Base-by-base conservation (phyloP, 1,140 invertebrate genomes). In the Odontomachus brunneus region DNA sequence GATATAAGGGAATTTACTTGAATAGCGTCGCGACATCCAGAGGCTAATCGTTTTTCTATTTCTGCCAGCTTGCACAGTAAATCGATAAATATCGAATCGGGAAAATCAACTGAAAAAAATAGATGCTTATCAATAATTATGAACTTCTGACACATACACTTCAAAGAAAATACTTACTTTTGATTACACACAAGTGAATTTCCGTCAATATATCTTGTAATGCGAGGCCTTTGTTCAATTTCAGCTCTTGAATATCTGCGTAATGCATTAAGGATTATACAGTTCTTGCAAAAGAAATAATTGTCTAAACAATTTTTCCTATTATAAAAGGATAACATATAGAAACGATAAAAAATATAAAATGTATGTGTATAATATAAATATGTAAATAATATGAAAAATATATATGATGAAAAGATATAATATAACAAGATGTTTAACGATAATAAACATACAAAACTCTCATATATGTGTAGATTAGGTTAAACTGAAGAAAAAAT, bases 191-290 rank as follows among this genome's bases (percentile, higher is more conserved):
- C 22, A 95, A 92, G 93, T 99, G 98, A 29, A 99, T 93, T 94
- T 99, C 98, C 24, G 97, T 97, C 44, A 99, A 91, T 90, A 99
- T 98, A 91, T 99, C 98, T 87, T 96, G 96, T 9, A 99, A 94
- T 1, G 98, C 98, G 59, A 99, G 94, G 12, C 98, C 98, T 95
- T 99, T 99, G 0, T 96, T 94, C 29, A 96, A 96, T 94, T 99
- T 98, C 49, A 99, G 91, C 89, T 97, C 95, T 93, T 97, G 95
- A 71, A 98, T 97, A 95, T 98, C 97, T 98, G 90, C 84, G 63
- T 59, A 76, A 83, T 57, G 29, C 1, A 51, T 90, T 90, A 91
- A 93, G 82, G 76, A 89, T 87, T 76, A 83, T n/a, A 69, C 73
- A 62, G 62, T 63, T 84, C 9, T n/a, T 1, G 29, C 29, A 33